Percentiles rank a stretch among this genome's conserved stretches.
Conservation (phyloP, 2,113 vertebrate genomes). For the Herpailurus yagouaroundi region DNA sequence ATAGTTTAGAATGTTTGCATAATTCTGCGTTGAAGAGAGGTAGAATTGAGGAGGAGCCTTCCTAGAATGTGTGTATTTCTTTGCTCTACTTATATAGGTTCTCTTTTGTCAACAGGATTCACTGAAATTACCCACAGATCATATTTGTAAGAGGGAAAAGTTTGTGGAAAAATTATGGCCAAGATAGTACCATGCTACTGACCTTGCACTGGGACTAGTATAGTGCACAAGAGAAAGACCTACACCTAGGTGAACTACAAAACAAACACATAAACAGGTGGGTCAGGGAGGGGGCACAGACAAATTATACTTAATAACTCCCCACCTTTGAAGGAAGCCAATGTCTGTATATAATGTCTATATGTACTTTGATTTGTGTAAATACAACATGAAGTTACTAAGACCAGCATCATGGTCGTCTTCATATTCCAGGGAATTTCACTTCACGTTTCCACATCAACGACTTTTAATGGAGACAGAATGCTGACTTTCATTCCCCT, state of each 20-base stretch:
- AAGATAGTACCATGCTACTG: background rate
- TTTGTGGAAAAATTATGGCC: background rate
- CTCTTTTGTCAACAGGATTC: background rate
- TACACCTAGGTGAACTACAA: background rate
- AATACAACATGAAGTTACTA: background rate
- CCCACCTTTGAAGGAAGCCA: background rate
- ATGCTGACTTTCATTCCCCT: conserved; percentile 54
- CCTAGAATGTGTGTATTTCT: background rate
- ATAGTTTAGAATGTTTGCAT: background rate
- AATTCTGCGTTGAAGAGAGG: background rate
- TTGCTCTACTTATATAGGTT: background rate
- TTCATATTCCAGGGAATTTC: background rate
- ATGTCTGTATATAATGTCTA: background rate
- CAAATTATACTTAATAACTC: background rate
- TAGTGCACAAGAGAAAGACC: background rate
- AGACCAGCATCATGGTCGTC: background rate
- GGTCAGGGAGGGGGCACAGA: background rate
- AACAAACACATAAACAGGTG: background rate
- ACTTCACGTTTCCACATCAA: conserved; percentile 49
- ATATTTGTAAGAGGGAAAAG: background rate
- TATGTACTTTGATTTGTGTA: background rate
- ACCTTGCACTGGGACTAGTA: background rate
- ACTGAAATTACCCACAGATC: background rate
- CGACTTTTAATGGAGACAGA: conserved; percentile 50
- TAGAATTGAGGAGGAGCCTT: background rate